These are phyloP conservation scores for Apodemia duryi DNA, from an alignment of 2,888 invertebrate species.

Conservation along the genomic window DNA sequence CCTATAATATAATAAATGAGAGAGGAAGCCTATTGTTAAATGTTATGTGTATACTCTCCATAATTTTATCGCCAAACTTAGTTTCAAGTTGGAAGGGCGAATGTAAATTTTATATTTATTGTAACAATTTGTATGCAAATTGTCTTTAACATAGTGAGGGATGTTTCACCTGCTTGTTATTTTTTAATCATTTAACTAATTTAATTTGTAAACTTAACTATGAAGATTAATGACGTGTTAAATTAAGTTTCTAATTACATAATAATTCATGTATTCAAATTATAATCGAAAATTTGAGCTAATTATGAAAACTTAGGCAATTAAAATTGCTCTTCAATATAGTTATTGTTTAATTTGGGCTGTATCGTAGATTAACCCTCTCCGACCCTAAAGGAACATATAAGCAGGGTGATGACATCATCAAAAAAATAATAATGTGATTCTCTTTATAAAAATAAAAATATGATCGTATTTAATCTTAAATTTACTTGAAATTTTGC, in stretches of 20 bases:
- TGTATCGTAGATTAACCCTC: no score
- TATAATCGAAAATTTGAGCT: no score
- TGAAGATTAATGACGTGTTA: background rate
- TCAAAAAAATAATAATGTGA: no score
- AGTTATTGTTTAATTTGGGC: no score
- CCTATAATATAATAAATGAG: constrained; percentile 16
- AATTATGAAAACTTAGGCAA: no score
- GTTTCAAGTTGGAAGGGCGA: constrained; percentile 37
- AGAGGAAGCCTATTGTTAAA: constrained; percentile 15
- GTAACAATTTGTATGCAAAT: constrained; percentile 31
- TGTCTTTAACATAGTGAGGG: constrained; percentile 27
- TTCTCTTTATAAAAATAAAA: no score
- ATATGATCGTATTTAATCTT: no score
- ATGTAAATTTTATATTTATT: constrained; percentile 58
- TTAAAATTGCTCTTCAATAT: no score
- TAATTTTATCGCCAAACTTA: constrained; percentile 17
- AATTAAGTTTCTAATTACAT: background rate
- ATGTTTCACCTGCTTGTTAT: constrained; percentile 1
- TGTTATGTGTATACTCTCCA: constrained; percentile 19
- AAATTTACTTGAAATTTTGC: no score
- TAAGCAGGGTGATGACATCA: no score
- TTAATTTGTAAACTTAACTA: background rate
- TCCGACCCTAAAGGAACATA: no score
- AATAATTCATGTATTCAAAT: background rate
- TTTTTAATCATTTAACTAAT: background rate